Evolutionary conservation across 2,113 vertebrate species (phyloP).

Genomic region (Casuarius casuarius): DNA sequence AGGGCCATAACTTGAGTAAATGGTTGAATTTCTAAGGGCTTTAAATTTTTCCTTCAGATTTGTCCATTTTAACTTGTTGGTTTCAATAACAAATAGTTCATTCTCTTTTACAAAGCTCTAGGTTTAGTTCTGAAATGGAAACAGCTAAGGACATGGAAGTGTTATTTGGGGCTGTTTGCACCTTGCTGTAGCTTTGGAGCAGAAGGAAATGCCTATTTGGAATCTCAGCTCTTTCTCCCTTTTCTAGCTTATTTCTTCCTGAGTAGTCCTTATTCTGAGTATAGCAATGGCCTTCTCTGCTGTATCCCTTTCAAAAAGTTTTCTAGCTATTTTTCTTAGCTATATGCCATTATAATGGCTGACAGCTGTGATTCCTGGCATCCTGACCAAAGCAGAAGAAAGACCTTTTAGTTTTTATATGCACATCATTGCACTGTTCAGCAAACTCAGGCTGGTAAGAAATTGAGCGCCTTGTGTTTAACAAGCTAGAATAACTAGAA

Average conservation of each 20-base stretch:
- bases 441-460: neutral
- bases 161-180: neutral
- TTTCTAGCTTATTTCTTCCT: neutral
- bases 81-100: neutral
- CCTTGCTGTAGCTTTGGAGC: neutral
- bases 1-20: neutral
- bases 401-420: neutral
- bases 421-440: neutral
- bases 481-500: neutral
- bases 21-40: neutral
- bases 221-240: neutral
- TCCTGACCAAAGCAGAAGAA: neutral
- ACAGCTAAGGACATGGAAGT: neutral
- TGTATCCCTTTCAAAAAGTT: neutral
- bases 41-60: neutral
- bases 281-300: neutral
- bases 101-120: neutral
- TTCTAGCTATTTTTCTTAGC: neutral
- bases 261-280: neutral
- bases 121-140: neutral
- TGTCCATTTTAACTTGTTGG: neutral
- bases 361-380: neutral
- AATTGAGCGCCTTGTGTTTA: too few relatives aligned
- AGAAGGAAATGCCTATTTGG: neutral
- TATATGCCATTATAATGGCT: neutral